Conservation (phyloP, 2,888 invertebrate genomes). For the Ferdinandea cuprea region DNA sequence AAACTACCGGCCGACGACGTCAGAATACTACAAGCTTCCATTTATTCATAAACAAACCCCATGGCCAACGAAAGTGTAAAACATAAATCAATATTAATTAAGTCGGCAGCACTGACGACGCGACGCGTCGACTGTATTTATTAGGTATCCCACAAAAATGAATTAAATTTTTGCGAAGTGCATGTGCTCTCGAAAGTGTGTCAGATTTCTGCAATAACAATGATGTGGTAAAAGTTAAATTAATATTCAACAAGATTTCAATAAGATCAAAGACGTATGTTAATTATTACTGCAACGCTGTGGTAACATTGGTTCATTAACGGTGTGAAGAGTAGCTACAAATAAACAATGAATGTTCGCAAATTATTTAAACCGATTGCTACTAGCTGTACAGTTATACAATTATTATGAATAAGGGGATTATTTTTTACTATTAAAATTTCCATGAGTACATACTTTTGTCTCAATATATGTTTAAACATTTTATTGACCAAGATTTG, state of each 20-base stretch:
- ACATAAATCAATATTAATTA: conserved; percentile 1
- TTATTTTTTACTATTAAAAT: neutral
- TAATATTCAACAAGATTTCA: conserved; percentile 40
- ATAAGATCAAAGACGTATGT: conserved; percentile 43
- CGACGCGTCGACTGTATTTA: too few species aligned
- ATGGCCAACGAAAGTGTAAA: neutral
- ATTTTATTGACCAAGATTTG: neutral
- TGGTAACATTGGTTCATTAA: conserved; percentile 43
- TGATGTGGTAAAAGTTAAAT: conserved; percentile 39
- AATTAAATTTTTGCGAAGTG: conserved; percentile 13
- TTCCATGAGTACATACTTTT: neutral
- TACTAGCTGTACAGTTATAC: neutral
- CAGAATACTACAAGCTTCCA: too few species aligned
- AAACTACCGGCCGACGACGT: too few species aligned
- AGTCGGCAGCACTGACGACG: neutral
- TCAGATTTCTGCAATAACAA: conserved; percentile 38
- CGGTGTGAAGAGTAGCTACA: conserved; percentile 19
- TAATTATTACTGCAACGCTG: conserved; percentile 9
- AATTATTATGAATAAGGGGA: neutral
- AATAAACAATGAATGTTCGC: conserved; percentile 1
- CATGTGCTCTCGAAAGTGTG: conserved; percentile 46
- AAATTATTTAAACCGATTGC: conserved; percentile 8
- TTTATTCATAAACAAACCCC: neutral
- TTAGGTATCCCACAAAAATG: conserved; percentile 3
- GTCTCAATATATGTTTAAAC: neutral